Conservation (phyloP, 2,888 invertebrate species). For the Macrostomum cliftonense region DNA sequence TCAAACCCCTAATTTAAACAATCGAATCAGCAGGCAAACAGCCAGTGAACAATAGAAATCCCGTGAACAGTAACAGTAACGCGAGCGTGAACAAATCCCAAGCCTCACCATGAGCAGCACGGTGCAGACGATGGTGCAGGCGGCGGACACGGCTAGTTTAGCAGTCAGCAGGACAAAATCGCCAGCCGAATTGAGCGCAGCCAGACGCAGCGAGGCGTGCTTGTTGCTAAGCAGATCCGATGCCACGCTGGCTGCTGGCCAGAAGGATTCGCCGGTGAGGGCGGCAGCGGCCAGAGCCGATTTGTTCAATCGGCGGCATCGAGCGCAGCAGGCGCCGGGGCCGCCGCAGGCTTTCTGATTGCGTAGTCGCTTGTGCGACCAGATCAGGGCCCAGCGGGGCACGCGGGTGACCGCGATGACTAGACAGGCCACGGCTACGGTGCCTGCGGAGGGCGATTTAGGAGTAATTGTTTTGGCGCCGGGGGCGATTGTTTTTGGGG, state of each 20-base stretch:
- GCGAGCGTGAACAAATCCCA: no score
- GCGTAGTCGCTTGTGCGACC: constrained; percentile 19
- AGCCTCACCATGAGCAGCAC: constrained; percentile 39
- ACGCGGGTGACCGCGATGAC: constrained; percentile 37
- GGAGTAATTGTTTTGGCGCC: no score
- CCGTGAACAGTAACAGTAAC: no score
- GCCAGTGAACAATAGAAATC: no score
- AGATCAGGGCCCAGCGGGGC: constrained; percentile 37
- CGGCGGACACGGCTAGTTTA: constrained; percentile 57
- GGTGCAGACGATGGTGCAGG: constrained; percentile 59
- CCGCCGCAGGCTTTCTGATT: no score
- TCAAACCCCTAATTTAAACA: no score
- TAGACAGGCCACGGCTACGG: constrained; percentile 37
- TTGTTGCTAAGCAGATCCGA: constrained; percentile 39
- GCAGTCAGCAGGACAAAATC: constrained; percentile 78
- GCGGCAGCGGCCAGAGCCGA: no score
- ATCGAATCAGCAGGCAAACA: no score
- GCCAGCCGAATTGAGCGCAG: constrained; percentile 74
- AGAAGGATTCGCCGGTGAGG: not conserved
- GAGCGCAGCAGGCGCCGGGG: no score
- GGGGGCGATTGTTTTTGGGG: no score
- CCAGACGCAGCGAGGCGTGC: constrained; percentile 53
- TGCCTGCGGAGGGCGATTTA: constrained; percentile 18
- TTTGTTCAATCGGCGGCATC: no score
- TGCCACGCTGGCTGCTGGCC: constrained; percentile 1